A percentile compares a stretch with the other conserved stretches of the same genome.
These are phyloP conservation scores for Tupiocoris notatus DNA, from an alignment of 2,888 invertebrate genomes.

Conservation along the genomic window DNA sequence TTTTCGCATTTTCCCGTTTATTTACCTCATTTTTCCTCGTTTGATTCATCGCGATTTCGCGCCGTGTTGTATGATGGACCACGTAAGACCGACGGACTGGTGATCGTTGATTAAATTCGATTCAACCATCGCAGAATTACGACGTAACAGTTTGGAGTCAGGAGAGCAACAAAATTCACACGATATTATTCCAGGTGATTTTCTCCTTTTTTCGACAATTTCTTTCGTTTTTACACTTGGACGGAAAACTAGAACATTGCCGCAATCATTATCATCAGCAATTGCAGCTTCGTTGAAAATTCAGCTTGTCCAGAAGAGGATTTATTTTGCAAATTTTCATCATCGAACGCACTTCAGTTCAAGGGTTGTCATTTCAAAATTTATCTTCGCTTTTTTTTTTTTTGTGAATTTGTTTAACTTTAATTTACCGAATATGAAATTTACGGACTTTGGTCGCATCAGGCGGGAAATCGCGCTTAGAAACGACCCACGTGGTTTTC, in stretches of 20 bases:
- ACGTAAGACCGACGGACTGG: slow-evolving; percentile 22
- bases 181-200: not conserved
- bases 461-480: not conserved
- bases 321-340: too few relatives aligned
- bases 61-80: slow-evolving; percentile 26
- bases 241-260: too few relatives aligned
- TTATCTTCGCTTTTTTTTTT: too few relatives aligned
- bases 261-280: too few relatives aligned
- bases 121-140: not conserved
- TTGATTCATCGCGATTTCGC: not conserved
- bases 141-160: not conserved
- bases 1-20: not conserved
- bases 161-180: not conserved
- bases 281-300: not conserved
- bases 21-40: slow-evolving; percentile 1
- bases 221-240: too few relatives aligned
- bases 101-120: slow-evolving; percentile 4
- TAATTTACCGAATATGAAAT: too few relatives aligned
- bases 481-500: not conserved
- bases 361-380: too few relatives aligned
- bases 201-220: too few relatives aligned
- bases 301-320: not conserved
- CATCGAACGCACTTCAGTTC: too few relatives aligned
- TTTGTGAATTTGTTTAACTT: too few relatives aligned
- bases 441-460: too few relatives aligned